Base-by-base conservation (phyloP, 2,888 invertebrate genomes). In the Autographa pulchrina region DNA sequence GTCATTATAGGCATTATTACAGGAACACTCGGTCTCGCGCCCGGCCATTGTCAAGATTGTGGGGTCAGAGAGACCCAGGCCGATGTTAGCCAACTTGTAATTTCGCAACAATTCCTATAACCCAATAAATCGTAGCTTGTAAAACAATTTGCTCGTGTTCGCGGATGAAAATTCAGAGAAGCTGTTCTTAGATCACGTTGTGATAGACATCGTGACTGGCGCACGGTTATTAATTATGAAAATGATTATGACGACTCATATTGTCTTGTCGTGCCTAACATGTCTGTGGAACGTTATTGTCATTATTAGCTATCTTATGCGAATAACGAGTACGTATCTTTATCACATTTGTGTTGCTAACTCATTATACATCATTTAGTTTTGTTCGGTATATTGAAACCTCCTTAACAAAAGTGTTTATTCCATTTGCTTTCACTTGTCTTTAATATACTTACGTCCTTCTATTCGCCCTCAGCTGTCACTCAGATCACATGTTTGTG, bases 21-120 rank as follows among this genome's bases (percentile, higher is more conserved):
- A 90, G 92, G 93, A 93, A 92, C 92, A 92, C 92, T 91, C 90
- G 85, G 86, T 86, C 91, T 89, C 88, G 88, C 88, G 89, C 86
- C 86, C 88, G 89, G 92, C 94, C 94, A 95, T 95, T 95, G 96
- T 95, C 95, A 95, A 96, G 95, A 95, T 96, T 95, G 94, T 92
- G 93, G 94, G 95, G 95, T 95, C 95, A 95, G 93, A 83, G 81
- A 85, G 90, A 90, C 90, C 92, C 88, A 60, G 74, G 68, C 79
- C 85, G 87, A 89, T 87, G 91, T 90, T 91, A 89, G 89, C 91
- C 88, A 92, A 90, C 92, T 92, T 91, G 92, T 94, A 95, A 95
- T 95, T 95, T 95, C 89, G 92, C 93, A 90, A 88, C 85, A 84
- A 91, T 92, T 91, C 93, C 91, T 93, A 92, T 93, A 93, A 92